Base-by-base conservation (phyloP, 2,113 vertebrate species). In the Tichodroma muraria region DNA sequence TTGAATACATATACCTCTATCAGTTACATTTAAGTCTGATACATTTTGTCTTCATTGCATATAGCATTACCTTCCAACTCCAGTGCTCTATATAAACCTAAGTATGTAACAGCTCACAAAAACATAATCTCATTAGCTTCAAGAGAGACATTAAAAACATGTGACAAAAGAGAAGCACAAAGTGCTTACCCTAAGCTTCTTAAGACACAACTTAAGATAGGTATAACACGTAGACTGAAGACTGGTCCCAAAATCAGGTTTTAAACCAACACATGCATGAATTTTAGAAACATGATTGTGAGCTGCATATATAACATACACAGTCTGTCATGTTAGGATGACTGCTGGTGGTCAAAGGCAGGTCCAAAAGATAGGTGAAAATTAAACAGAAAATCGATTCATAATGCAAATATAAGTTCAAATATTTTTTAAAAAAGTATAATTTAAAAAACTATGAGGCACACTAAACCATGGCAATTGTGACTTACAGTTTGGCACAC, bases 131-230 rank as follows among this genome's bases (percentile, higher is more conserved):
- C 69, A 94, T 96, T 96, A 93, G 88, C 80, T 84, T 88, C n/a
- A 90, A 88, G 25, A 22, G 27, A 89, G 86, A 96, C 64, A 53
- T 78, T 90, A 90, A 42, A 92, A 71, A 85, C 88, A 81, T 57
- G 52, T 86, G 94, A 87, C 80, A 90, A 91, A 88, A 87, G 61
- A 90, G 42, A 88, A 80, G 69, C 64, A 80, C 86, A 89, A 92
- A 88, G 76, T 92, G 83, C 92, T 94, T 84, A 94, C 20, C 61
- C 72, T 94, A 96, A 96, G 88, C 95, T 75, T 71, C 92, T 96
- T 93, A 90, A 70, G 72, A 88, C 53, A 77, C 66, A 63, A 70
- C 54, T 37, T 84, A 73, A 73, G 42, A 73, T n/a, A 86, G 33
- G 24, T 90, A 27, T 25, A 77, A 59, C 54, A 78, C 0, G 0